Conservation (phyloP, 2,113 vertebrate genomes). For the Malurus cyaneus region DNA sequence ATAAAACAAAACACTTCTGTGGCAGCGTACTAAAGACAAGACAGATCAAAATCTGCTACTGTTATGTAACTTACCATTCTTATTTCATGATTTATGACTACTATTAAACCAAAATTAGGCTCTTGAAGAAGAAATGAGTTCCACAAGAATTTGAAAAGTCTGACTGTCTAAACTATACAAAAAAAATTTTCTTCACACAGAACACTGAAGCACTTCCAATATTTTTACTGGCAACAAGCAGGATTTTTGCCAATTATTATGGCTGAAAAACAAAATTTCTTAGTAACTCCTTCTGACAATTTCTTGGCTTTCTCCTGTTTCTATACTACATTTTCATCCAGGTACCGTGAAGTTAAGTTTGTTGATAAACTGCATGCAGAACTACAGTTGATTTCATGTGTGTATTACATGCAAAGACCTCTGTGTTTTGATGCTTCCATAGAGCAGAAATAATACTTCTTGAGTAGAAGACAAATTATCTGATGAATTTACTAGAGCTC, state of each 20-base stretch:
- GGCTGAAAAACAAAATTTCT: conserved; percentile 28
- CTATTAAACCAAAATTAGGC: conserved; percentile 57
- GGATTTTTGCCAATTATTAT: conserved; percentile 11
- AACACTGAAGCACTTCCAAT: conserved; percentile 1
- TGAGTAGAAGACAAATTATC: neutral
- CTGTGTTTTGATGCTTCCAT: neutral
- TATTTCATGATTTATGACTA: conserved; percentile 62
- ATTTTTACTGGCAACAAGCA: conserved; percentile 41
- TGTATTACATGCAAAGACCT: neutral
- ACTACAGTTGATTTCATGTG: neutral
- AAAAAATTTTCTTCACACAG: neutral
- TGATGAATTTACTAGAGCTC: neutral
- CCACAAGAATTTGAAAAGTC: conserved; percentile 30
- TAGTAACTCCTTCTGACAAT: conserved; percentile 42
- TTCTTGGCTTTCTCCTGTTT: conserved; percentile 21
- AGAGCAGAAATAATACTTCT: neutral
- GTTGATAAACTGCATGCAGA: neutral
- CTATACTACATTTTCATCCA: neutral
- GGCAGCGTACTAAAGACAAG: neutral
- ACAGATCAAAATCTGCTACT: conserved; percentile 46
- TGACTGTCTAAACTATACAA: neutral
- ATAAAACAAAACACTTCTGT: neutral
- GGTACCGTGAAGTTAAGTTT: neutral
- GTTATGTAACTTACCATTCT: conserved; percentile 35
- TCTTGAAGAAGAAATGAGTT: conserved; percentile 41